Evolutionary conservation across 1,140 invertebrate genomes (phyloP), one percentile per base, ranked within the genome.

Genomic region (Musca domestica): DNA sequence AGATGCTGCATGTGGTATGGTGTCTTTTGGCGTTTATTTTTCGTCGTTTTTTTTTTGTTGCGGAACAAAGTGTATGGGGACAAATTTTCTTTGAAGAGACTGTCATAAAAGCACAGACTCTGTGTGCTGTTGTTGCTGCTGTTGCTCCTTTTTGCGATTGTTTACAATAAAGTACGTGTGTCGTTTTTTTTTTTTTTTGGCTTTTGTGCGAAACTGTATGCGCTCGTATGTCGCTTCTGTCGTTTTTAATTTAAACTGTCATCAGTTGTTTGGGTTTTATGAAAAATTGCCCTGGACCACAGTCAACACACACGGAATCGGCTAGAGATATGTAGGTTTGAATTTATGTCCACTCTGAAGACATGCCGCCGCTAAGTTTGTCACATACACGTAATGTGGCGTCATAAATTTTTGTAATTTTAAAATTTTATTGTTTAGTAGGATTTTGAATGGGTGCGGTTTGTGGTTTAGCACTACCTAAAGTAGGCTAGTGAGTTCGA

Each of bases 221-320:
- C 20, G 48, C 17, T 51, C 48, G 20, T 61, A 17, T 61, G 27
- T 61, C 17, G 27, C 56, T 27, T 61, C 56, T 61, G 56, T 61
- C 56, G 56, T 20, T 61, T 61, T 61, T 27, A 61, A 61, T 61
- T 61, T 61, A 61, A 61, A 34, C 56, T 61, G 56, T 61, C 56
- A 61, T 61, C 56, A 61, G 15, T 61, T 61, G 20, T 23, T 54
- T 22, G n/a, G 17, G 27, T 61, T 34, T 51, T 61, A 34, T 41
- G 34, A 41, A 41, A 41, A 41, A 41, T 41, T 61, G n/a, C 27
- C 27, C 56, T 61, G 56, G 56, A 61, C 56, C 56, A 61, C 56
- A 61, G 56, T 61, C 56, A 61, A 61, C 34, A 30, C 30, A 54
- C 52, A 54, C 15, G 34, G 34, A 5, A 41, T 41, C 12, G 34